phyloP scores from a whole-genome alignment of 2,797 vertebrate species.

The Manis pentadactyla region DNA sequence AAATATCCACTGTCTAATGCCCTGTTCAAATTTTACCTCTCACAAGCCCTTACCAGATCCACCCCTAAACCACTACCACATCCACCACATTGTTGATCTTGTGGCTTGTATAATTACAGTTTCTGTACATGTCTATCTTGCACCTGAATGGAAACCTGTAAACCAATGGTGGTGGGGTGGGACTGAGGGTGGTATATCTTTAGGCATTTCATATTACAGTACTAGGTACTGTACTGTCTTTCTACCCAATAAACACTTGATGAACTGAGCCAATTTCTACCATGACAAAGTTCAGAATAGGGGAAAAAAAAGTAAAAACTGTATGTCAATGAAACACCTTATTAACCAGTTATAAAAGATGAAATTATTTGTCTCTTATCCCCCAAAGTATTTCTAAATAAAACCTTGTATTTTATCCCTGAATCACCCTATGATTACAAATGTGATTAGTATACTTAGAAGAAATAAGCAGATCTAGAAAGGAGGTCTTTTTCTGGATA shows the following conservation, averaged over 20 bases:
- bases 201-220: background rate
- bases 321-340: constrained; percentile 32
- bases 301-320: background rate
- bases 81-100: background rate
- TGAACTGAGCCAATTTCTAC: constrained; percentile 34
- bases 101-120: background rate
- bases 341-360: constrained; percentile 43
- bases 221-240: background rate
- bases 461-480: constrained; percentile 31
- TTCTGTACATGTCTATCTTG: constrained; percentile 9
- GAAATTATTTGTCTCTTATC: constrained; percentile 20
- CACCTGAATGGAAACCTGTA: background rate
- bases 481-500: background rate
- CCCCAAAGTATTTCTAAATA: constrained; percentile 26
- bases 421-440: constrained; percentile 30
- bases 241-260: constrained; percentile 22
- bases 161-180: background rate
- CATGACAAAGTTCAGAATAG: constrained; percentile 41
- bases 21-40: constrained; percentile 10
- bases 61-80: background rate
- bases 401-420: constrained; percentile 26
- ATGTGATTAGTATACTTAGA: constrained; percentile 9
- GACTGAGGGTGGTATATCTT: background rate
- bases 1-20: constrained; percentile 25
- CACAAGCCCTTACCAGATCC: constrained; percentile 23